Evolutionary conservation across 2,113 vertebrate species (phyloP).

Genomic region (Nycticorax nycticorax): DNA sequence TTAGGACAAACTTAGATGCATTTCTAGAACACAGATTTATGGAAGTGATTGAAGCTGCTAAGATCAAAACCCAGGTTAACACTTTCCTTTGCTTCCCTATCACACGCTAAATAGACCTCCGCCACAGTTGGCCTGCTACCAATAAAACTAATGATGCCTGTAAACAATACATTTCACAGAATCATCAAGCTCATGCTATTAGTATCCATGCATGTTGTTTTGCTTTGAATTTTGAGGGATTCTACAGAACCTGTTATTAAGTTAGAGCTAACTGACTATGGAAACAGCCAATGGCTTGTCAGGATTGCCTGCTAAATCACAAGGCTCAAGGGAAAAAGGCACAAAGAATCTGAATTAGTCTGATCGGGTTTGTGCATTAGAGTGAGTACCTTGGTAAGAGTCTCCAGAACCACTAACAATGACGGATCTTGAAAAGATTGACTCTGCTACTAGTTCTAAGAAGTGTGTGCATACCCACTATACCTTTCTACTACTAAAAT

Average conservation of each 20-base stretch:
- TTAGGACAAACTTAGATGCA: conserved; percentile 70
- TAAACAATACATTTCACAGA: conserved; percentile 25
- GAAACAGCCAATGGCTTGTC: neutral
- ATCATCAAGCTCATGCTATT: conserved; percentile 1
- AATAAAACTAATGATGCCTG: conserved; percentile 21
- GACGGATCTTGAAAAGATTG: neutral
- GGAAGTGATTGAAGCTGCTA: conserved; percentile 72
- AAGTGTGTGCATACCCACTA: neutral
- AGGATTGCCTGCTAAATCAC: neutral
- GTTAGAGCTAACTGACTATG: neutral
- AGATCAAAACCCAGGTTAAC: conserved; percentile 70
- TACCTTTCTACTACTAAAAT: neutral
- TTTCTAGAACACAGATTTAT: conserved; percentile 73
- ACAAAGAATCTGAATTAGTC: neutral
- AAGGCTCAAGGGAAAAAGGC: neutral
- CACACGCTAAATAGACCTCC: conserved; percentile 43
- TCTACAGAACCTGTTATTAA: neutral
- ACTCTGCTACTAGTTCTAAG: neutral
- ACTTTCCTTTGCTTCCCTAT: conserved; percentile 59
- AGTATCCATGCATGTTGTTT: neutral
- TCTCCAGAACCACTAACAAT: neutral
- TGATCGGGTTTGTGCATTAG: neutral
- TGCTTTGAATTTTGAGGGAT: conserved; percentile 1
- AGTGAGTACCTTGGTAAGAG: neutral
- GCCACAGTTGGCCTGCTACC: conserved; percentile 31